Evolutionary conservation across 2,888 invertebrate genomes (phyloP), one percentile per base, ranked within the genome.

Genomic region (Ditylenchus weischeri): DNA sequence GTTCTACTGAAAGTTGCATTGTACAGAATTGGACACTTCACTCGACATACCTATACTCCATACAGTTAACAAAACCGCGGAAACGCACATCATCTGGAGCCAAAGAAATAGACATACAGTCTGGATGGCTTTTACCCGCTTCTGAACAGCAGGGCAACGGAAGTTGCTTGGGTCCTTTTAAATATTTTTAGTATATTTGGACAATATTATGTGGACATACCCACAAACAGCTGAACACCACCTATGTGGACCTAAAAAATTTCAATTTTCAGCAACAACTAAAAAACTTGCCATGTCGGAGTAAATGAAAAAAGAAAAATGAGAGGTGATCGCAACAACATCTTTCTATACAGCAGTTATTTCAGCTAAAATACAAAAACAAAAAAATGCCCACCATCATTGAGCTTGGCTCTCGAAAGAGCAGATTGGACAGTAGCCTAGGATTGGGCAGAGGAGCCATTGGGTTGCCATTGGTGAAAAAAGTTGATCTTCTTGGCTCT

Each of bases 241-340:
- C 89, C 0, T 87, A 87, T 76, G 89, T 88, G 72, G 87, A 87
- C 80, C 75, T 80, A 65, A 43, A 43, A 43, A 43, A 10, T 43
- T 8, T 43, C 15, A 13, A 13, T 43, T 3, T 8, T 43, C 29
- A 29, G 29, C 29, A 29, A 29, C 29, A 29, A 29, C 29, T 29
- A 29, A 29, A 29, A 29, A 13, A 43, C 43, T 43, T 13, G 43
- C 43, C 43, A 43, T 43, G 62, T 83, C 83, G 21, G 77, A 73
- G 43, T 77, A 76, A 36, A 83, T 69, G 66, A 83, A 74, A 50
- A 82, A 77, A 71, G 78, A 75, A 79, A 81, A 83, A 49, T 76
- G 71, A 18, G 68, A 21, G 23, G 35, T 47, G 3, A 68, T n/a
- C 35, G 66, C 59, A 47, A 29, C 60, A 29, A 62, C 51, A 23